phyloP scores from a whole-genome alignment of 2,888 invertebrate genomes.

The Frankliniella intonsa region DNA sequence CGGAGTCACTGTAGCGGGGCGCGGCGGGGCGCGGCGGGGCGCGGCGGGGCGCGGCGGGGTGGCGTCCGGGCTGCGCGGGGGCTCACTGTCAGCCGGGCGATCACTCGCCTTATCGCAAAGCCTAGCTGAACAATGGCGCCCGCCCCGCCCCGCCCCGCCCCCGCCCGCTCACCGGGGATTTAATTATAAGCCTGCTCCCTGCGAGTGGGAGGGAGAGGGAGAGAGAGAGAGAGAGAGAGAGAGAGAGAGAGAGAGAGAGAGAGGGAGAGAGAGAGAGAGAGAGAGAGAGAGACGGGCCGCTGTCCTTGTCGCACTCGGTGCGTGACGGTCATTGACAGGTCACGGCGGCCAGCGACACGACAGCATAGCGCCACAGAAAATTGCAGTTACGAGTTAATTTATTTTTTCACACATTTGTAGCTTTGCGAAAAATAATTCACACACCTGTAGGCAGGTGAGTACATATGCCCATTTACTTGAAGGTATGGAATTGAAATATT shows the following conservation, averaged over 20 bases:
- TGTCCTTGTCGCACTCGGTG: too few species aligned
- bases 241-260: constrained; percentile 30
- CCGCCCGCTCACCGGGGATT: constrained; percentile 12
- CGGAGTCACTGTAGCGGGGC: not conserved
- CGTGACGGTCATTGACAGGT: too few species aligned
- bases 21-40: too few species aligned
- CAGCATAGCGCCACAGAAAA: too few species aligned
- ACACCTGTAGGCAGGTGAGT: too few species aligned
- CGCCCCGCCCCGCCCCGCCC: not conserved
- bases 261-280: constrained; percentile 32
- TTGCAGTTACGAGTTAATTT: too few species aligned
- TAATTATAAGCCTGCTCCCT: not conserved
- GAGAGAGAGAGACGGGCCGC: constrained; percentile 31
- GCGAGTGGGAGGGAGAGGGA: not conserved
- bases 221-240: constrained; percentile 19
- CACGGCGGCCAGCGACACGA: too few species aligned
- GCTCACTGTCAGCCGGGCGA: constrained; percentile 30
- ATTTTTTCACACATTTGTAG: too few species aligned
- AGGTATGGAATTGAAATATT: too few species aligned
- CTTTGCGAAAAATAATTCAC: too few species aligned
- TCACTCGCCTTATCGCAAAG: constrained; percentile 33
- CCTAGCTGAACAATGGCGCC: constrained; percentile 28
- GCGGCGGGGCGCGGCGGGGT: too few species aligned
- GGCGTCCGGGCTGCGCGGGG: constrained; percentile 36
- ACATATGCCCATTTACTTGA: too few species aligned